Evolutionary conservation across 2,888 invertebrate genomes (phyloP).

Genomic region (Arrhopalites spinosus): DNA sequence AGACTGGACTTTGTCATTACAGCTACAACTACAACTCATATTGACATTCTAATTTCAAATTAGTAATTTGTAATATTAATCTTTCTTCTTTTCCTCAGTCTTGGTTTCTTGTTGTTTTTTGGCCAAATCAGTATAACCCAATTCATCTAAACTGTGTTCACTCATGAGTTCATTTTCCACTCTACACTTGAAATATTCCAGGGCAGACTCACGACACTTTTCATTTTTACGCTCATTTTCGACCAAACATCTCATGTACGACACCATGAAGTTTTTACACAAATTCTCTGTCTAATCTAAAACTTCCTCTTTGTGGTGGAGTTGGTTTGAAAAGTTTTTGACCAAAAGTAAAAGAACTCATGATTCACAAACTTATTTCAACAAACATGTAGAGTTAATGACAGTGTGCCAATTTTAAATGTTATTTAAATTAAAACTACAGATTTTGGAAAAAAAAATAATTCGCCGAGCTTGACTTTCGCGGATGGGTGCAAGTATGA

Average conservation of each 20-base stretch:
- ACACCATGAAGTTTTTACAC: slow-evolving; percentile 84
- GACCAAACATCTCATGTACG: slow-evolving; percentile 87
- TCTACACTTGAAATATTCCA: slow-evolving; percentile 88
- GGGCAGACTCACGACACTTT: slow-evolving; percentile 78
- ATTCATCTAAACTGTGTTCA: slow-evolving; percentile 85
- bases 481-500: background rate
- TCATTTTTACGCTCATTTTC: slow-evolving; percentile 76
- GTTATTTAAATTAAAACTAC: too few relatives aligned
- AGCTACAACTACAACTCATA: too few relatives aligned
- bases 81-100: background rate
- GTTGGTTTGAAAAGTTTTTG: slow-evolving; percentile 83
- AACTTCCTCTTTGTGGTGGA: slow-evolving; percentile 95
- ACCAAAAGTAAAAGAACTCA: slow-evolving; percentile 83
- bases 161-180: slow-evolving; percentile 96
- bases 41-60: too few relatives aligned
- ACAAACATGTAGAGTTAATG: background rate
- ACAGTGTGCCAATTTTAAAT: too few relatives aligned
- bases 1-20: too few relatives aligned
- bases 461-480: background rate
- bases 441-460: background rate
- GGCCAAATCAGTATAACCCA: slow-evolving; percentile 68
- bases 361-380: slow-evolving; percentile 57
- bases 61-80: background rate
- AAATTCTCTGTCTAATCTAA: slow-evolving; percentile 94
- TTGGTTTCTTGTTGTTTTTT: background rate